Base-by-base conservation (phyloP, 2,888 invertebrate species). In the Arenicola marina region DNA sequence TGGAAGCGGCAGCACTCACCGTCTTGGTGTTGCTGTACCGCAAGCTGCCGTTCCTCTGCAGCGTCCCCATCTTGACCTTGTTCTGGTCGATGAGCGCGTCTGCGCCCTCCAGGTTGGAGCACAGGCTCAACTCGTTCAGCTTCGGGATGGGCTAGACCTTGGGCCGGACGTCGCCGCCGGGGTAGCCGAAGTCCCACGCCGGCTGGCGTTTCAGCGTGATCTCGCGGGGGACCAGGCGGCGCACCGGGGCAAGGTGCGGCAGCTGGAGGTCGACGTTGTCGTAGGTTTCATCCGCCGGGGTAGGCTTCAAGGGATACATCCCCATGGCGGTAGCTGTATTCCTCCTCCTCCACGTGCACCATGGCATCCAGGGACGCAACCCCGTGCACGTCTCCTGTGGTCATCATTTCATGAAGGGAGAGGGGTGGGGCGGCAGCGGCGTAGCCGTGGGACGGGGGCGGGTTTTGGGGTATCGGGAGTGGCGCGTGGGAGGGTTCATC, bases 71-170 rank as follows among this genome's bases (percentile, higher is more conserved):
- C 68, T 87, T 86, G 2, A 51, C 46, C 28, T 45, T 56, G 74
- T 88, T 87, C 72, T 90, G 89, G 44, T 89, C 89, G 56, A 91
- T 85, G 54, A 89, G 88, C 29, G 91, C 87, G 73, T 87, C 86
- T 44, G 85, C 85, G 0, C 91, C 91, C 75, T 91, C 91, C 72
- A 88, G 87, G 51, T 87, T 87, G 29, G 87, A 91, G 59, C 94
- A 87, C 72, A 92, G 88, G 66, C 92, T 93, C 75, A 95, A 84
- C 84, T 96, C 95, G 74, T 92, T 91, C 75, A 96, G 85, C 85
- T 96, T 95, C 0, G 93, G 91, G 70, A 95, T 93, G 45, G 95
- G 93, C 85, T 95, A 95, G 68, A 96, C 95, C 89, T 93, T 92
- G 61, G 95, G 89, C 53, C 89, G 89, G 89, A 83, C 74, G 0